Conservation (phyloP, 2,113 vertebrate species). For the Arizona elegans region DNA sequence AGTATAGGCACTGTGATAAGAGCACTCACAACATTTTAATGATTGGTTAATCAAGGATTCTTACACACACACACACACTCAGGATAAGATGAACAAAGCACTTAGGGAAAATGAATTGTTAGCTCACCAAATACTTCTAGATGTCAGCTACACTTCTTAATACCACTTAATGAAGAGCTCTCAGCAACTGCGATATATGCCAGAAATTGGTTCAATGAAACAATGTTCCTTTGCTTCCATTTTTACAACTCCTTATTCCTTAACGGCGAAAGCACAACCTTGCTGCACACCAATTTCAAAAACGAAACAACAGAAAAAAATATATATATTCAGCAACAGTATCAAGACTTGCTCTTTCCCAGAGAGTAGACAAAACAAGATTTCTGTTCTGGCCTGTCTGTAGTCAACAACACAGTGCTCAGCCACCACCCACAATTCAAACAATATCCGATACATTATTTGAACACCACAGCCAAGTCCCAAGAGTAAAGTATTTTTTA, state of each 20-base stretch:
- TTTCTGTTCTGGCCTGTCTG: background rate
- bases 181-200: background rate
- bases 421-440: background rate
- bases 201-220: constrained; percentile 8
- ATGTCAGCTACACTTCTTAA: background rate
- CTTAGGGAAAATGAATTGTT: background rate
- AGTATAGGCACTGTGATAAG: background rate
- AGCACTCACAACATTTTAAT: background rate
- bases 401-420: background rate
- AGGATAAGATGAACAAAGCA: background rate
- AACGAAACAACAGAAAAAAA: background rate
- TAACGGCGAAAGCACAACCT: background rate
- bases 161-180: background rate
- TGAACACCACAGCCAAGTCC: background rate
- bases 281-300: background rate
- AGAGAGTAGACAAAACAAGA: background rate
- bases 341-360: background rate
- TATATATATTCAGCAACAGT: background rate
- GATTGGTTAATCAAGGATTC: background rate
- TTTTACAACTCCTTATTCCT: background rate
- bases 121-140: background rate
- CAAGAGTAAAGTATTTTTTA: background rate
- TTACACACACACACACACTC: background rate
- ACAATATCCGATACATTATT: background rate
- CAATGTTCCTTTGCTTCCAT: background rate